A percentile compares a stretch with the other conserved stretches of the same genome.
These are phyloP conservation scores for Nylanderia fulva DNA, from an alignment of 1,140 invertebrate genomes.

Conservation along the genomic window DNA sequence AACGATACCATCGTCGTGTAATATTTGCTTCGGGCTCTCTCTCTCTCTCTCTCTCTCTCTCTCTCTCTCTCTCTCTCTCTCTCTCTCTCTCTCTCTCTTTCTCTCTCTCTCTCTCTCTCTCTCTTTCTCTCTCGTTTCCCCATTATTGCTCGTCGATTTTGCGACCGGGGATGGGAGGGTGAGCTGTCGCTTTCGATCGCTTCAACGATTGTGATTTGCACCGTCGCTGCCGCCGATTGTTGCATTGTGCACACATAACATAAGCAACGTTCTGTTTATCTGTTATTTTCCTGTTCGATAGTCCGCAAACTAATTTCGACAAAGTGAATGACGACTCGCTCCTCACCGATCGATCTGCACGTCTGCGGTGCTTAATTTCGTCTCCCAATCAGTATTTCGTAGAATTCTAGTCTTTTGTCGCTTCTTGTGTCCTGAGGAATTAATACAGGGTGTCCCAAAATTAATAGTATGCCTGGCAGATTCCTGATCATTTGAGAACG, in stretches of 20 bases:
- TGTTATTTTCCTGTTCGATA: constrained; percentile 50
- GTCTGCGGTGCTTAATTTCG: constrained; percentile 26
- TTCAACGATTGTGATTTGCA: constrained; percentile 55
- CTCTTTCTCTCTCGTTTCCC: constrained; percentile 63
- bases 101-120: too few relatives aligned
- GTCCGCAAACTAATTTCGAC: constrained; percentile 49
- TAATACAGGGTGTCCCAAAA: too few relatives aligned
- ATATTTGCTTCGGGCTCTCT: constrained; percentile 61
- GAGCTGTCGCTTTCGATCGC: constrained; percentile 45
- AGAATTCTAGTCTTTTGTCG: neutral
- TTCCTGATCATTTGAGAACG: too few relatives aligned
- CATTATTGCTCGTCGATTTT: constrained; percentile 57
- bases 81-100: too few relatives aligned
- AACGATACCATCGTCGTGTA: constrained; percentile 66
- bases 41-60: too few relatives aligned
- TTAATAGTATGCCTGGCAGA: too few relatives aligned
- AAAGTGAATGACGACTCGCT: constrained; percentile 50
- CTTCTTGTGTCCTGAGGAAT: constrained; percentile 1
- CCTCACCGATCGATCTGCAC: neutral
- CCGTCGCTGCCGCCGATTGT: constrained; percentile 2
- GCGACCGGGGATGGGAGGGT: neutral
- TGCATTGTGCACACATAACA: constrained; percentile 6
- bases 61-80: too few relatives aligned
- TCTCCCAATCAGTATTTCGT: constrained; percentile 14
- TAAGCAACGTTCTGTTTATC: constrained; percentile 25